phyloP scores from a whole-genome alignment of 2,888 invertebrate species.

The Hemaris fuciformis region DNA sequence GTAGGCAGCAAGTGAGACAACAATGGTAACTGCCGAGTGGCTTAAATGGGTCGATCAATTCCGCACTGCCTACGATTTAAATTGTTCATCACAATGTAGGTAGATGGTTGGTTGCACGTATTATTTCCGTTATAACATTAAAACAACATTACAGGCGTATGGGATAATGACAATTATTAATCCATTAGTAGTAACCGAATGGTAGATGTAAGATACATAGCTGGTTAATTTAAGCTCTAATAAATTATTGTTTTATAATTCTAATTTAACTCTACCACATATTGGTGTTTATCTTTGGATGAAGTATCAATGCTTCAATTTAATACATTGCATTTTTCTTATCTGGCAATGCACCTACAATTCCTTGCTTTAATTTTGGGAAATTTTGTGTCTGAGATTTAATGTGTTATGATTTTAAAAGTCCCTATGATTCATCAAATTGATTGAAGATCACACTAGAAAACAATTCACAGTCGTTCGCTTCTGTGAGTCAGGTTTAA shows the following conservation, averaged over 20 bases:
- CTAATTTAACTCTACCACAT: no score
- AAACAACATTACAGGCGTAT: not conserved
- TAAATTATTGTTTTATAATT: no score
- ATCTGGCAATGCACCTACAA: no score
- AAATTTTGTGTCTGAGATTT: no score
- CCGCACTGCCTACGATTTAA: constrained; percentile 18
- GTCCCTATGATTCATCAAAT: no score
- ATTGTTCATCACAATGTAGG: not conserved
- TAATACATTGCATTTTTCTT: no score
- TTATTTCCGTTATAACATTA: not conserved
- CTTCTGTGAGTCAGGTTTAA: not conserved
- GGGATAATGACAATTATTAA: not conserved
- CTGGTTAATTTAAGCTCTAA: no score
- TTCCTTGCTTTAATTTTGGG: no score
- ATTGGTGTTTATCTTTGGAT: no score
- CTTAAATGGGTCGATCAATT: constrained; percentile 42
- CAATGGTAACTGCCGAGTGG: constrained; percentile 19
- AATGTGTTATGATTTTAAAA: no score
- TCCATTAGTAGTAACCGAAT: not conserved
- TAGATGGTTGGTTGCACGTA: not conserved
- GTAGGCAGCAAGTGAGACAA: constrained; percentile 30
- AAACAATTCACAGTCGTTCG: not conserved
- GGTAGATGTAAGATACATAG: no score
- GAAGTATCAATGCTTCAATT: no score
- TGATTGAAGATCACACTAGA: not conserved